Evolutionary conservation across 2,797 vertebrate genomes (phyloP), one percentile per base, ranked within the genome.

Genomic region (Antrozous pallidus): DNA sequence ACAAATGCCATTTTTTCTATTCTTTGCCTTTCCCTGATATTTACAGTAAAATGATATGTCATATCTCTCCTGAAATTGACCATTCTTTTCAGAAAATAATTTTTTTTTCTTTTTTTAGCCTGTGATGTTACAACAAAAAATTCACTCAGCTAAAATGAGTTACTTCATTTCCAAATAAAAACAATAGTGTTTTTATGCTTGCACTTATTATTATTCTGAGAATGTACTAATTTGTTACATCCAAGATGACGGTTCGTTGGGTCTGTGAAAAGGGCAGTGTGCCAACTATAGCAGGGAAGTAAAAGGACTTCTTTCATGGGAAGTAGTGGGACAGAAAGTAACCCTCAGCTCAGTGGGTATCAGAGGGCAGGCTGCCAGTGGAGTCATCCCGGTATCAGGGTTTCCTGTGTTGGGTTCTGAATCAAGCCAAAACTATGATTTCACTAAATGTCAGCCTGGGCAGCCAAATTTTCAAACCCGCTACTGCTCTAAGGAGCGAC

Each of bases 211-310:
- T 99, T 99, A 99, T 99, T 99, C 99, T 98, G 99, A 99, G 99
- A 99, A 99, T 99, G 99, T 99, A 99, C 99, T 99, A 99, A 99
- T 99, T 99, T 99, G 99, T 99, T 99, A 98, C 99, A 99, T 99
- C 99, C 99, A 99, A 99, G 99, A 98, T 99, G 99, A 99, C 99
- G 99, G 99, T 99, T 99, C 98, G 98, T 98, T 98, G 93, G 98
- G 99, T 92, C 98, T 98, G 86, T 98, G 98, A 99, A 99, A 98
- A 98, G 98, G 99, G 99, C 99, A 97, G 97, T 81, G 98, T 98
- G 99, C 99, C 99, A 99, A 90, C 96, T 81, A 91, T 97, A 95
- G 98, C 98, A 96, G 98, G 94, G 97, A 97, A 97, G 98, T 98
- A 96, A 98, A 99, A 98, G 98, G 98, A 69, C 98, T 98, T 82